Conservation (phyloP, 2,113 vertebrate species). For the Heloderma charlesbogerti region DNA sequence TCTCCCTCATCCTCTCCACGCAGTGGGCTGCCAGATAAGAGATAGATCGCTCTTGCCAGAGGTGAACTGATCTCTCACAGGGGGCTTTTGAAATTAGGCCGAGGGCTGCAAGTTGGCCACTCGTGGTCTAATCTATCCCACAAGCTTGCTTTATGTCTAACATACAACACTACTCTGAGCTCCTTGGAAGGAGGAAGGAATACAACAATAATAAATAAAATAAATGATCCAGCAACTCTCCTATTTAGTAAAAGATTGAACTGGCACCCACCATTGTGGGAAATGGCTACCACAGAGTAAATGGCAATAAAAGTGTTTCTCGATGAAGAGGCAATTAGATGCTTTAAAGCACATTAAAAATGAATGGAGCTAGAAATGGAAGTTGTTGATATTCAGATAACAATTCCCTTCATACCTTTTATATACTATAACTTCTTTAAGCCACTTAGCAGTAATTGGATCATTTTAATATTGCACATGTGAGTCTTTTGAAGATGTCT, state of each 20-base stretch:
- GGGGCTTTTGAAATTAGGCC: not conserved
- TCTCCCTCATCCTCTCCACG: no score
- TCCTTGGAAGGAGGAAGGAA: not conserved
- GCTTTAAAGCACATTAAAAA: constrained; percentile 64
- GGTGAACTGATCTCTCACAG: not conserved
- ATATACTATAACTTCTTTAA: constrained; percentile 40
- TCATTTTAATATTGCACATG: constrained; percentile 46
- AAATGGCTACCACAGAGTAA: constrained; percentile 31
- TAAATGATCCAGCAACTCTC: not conserved
- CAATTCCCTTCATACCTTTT: constrained; percentile 49
- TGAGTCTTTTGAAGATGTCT: constrained; percentile 19
- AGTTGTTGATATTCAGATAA: constrained; percentile 33
- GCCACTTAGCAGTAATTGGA: constrained; percentile 60
- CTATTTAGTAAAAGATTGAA: constrained; percentile 1
- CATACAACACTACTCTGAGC: not conserved
- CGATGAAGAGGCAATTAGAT: constrained; percentile 46
- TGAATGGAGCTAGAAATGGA: constrained; percentile 35
- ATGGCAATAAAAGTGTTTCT: constrained; percentile 40
- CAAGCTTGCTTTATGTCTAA: not conserved
- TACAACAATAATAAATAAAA: not conserved
- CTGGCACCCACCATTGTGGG: not conserved
- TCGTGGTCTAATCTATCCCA: not conserved
- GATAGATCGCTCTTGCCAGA: no score
- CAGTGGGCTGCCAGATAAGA: no score
- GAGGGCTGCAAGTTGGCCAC: not conserved